A percentile compares a stretch with the other conserved stretches of the same genome.
These are phyloP conservation scores for Drosophila prosaltans DNA, from an alignment of 1,140 invertebrate genomes.

Conservation along the genomic window DNA sequence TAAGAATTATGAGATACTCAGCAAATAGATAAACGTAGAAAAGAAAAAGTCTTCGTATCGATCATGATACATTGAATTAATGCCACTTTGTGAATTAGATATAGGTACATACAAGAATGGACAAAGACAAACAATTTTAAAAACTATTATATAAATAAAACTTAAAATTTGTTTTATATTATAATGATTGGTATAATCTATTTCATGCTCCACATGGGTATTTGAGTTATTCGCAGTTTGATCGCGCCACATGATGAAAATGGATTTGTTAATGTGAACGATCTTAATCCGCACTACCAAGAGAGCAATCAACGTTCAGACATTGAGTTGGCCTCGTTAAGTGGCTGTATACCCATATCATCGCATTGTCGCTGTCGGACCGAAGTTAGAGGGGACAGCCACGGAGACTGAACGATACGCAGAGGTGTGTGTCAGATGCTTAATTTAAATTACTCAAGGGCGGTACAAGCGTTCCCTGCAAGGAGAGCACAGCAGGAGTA, in stretches of 20 bases:
- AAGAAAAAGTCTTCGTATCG: too few species aligned
- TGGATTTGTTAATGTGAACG: constrained; percentile 59
- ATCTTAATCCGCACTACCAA: constrained; percentile 56
- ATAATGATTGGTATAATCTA: constrained; percentile 48
- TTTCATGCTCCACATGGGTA: constrained; percentile 58
- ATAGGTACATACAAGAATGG: too few species aligned
- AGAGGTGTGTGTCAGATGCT: constrained; percentile 79
- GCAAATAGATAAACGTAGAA: too few species aligned
- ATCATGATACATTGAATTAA: too few species aligned
- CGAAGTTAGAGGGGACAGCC: constrained; percentile 11
- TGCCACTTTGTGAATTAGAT: too few species aligned
- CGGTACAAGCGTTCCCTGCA: constrained; percentile 39
- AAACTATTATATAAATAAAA: constrained; percentile 23
- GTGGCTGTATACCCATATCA: constrained; percentile 79
- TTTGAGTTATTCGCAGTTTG: constrained; percentile 65
- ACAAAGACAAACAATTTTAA: neutral
- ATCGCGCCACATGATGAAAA: constrained; percentile 69
- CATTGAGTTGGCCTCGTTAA: constrained; percentile 57
- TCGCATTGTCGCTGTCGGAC: constrained; percentile 74
- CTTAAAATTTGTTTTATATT: constrained; percentile 52
- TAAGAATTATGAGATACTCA: too few species aligned
- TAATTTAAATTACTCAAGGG: constrained; percentile 79
- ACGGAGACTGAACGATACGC: constrained; percentile 27
- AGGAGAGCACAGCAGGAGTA: constrained; percentile 81
- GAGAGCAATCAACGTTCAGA: constrained; percentile 35